Evolutionary conservation across 1,140 invertebrate species (phyloP).

Genomic region (Pachyrhynchus sulphureomaculatus): DNA sequence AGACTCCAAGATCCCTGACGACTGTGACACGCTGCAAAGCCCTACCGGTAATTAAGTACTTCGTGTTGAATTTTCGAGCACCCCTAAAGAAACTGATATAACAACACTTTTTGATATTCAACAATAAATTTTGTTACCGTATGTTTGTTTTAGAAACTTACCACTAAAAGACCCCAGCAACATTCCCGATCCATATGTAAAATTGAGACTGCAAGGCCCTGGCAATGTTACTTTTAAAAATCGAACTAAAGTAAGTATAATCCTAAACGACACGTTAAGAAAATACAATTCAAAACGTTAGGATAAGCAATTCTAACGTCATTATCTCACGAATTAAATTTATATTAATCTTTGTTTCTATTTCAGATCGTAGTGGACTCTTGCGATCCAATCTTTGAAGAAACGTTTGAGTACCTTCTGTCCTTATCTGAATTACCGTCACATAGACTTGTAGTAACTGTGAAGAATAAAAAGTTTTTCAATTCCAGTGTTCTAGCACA

Average conservation of each 20-base stretch:
- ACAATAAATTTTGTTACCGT: not conserved
- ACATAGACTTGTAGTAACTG: slow-evolving; percentile 70
- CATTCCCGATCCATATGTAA: slow-evolving; percentile 92
- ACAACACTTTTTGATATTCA: no score
- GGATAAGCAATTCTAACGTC: not conserved
- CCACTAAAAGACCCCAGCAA: slow-evolving; percentile 81
- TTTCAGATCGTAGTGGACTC: slow-evolving; percentile 74
- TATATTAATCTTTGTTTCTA: no score
- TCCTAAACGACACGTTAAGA: not conserved
- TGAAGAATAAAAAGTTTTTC: slow-evolving; percentile 79
- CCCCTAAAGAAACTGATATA: no score
- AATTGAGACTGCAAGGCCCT: slow-evolving; percentile 85
- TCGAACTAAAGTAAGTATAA: slow-evolving; percentile 71
- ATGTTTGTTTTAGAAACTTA: slow-evolving; percentile 64
- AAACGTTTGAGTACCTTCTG: slow-evolving; percentile 82
- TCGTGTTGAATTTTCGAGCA: no score
- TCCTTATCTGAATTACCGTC: slow-evolving; percentile 71
- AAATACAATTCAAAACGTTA: not conserved
- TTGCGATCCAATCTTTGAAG: slow-evolving; percentile 86
- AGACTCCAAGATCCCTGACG: no score
- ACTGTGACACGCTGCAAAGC: no score
- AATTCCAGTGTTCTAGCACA: slow-evolving; percentile 79
- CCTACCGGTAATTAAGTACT: no score
- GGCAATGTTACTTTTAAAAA: slow-evolving; percentile 80
- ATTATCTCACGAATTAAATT: not conserved